Percentiles rank a stretch among this genome's conserved stretches.
Conservation (phyloP, 2,888 invertebrate genomes). For the Tanytarsus gracilentus region DNA sequence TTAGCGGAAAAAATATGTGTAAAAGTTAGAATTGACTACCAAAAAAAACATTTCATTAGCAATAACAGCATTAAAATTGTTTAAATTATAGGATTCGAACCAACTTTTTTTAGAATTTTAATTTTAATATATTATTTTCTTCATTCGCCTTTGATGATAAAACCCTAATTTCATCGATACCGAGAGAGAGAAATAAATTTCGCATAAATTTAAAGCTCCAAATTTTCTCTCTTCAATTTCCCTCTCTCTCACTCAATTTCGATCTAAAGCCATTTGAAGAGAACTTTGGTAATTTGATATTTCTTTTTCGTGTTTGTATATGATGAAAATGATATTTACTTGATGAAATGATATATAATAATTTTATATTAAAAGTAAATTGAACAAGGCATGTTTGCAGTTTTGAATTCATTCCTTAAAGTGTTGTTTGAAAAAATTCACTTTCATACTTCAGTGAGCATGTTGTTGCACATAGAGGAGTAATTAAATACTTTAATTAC, state of each 20-base stretch:
- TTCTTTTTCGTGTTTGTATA: slow-evolving; percentile 21
- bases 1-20: background rate
- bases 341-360: slow-evolving; percentile 29
- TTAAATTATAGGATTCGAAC: no score
- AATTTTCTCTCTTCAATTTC: background rate
- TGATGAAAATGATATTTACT: slow-evolving; percentile 27
- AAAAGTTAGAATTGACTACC: no score
- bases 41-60: no score
- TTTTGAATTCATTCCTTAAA: background rate
- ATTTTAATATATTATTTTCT: no score
- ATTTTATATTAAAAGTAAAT: slow-evolving; percentile 6
- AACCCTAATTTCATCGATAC: no score
- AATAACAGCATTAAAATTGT: no score
- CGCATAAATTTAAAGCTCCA: slow-evolving; percentile 27
- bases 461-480: background rate
- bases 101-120: no score
- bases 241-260: background rate
- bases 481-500: slow-evolving; percentile 26
- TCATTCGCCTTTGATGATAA: no score
- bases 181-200: no score
- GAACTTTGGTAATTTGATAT: slow-evolving; percentile 20
- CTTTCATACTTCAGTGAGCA: slow-evolving; percentile 12
- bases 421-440: background rate
- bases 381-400: background rate
- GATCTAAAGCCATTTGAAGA: background rate